Base-by-base conservation (phyloP, 2,113 vertebrate genomes). In the Beaufortia kweichowensis region DNA sequence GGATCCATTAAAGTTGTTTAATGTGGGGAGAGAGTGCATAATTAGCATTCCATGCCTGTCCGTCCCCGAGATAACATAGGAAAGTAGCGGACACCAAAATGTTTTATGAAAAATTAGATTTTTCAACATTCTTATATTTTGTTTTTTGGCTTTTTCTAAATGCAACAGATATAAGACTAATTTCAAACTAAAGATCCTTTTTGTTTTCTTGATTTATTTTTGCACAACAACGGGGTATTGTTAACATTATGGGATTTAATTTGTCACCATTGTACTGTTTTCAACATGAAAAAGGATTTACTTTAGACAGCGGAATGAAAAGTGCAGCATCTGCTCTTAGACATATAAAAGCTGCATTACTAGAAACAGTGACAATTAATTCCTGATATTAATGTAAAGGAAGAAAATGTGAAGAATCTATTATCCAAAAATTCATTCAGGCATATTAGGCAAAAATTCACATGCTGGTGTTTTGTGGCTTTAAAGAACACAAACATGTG, bases 1-100 rank as follows among this genome's bases (percentile, higher is more conserved):
- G 93, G 93, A 94, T 95, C 94, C 94, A 91, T 93, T 94, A 95
- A 98, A 96, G 94, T 95, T 95, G 94, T 92, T 92, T 96, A 95
- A 97, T 98, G 96, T 96, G 93, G 87, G 86, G 80, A 88, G 86
- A 86, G 86, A 86, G 83, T 85, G 94, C 93, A 93, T 95, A 96
- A 98, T 98, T 96, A 95, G 94, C 94, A 93, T 94, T 94, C 94
- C 94, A 95, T 93, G 90, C 91, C 91, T 93, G 91, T 92, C 57
- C 6, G 90, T 91, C 46, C n/a, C n/a, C 65, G 72, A 72, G 76
- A 69, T 59, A 14, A 26, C 73, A 65, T 12, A 21, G 21, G 41
- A 67, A 76, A 23, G 14, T 14, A 59, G 43, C 71, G 29, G 28
- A 66, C 53, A 63, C 46, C 31, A 21, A 66, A 43, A 57, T 48